Evolutionary conservation across 1,140 invertebrate species (phyloP), one percentile per base, ranked within the genome.

Genomic region (Drosophila ogumai): DNA sequence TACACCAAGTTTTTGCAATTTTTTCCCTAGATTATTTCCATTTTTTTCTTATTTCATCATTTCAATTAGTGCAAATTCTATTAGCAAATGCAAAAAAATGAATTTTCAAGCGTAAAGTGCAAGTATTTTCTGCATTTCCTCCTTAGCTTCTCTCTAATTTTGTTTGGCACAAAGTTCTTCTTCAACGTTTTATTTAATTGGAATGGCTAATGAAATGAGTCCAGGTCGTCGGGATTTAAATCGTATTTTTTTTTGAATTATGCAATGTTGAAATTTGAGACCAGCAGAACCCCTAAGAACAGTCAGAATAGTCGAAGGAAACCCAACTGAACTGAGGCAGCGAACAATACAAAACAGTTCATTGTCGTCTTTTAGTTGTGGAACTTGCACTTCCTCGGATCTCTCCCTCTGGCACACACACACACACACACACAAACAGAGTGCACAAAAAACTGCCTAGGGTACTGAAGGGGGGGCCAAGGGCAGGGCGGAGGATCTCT

Each of bases 281-380:
- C 19, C 17, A 22, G 17, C 31, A 22, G 41, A 17, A 22, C 57
- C 56, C 36, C 19, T 38, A 41, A 9, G 31, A 15, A 44, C 52
- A 38, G 31, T 32, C 40, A 31, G 40, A 75, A 66, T 58, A 40
- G 50, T 9, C 38, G 8, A 15, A 47, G 9, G 8, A 36, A 82
- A 67, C 32, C 40, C 25, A 54, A 52, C 36, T 43, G 17, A 74
- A 32, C 49, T 50, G 65, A 56, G 44, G 47, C 64, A 52, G 54
- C 58, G 40, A 79, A 79, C 80, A 49, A 66, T 76, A 79, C 66
- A 66, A 75, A 86, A 88, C 80, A 87, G 85, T 87, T 87, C 84
- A 88, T 87, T 88, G 84, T 87, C 84, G 85, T 87, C 85, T 88
- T 55, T 73, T 44, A 77, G 65, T 79, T 77, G 85, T 86, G 84